Base-by-base conservation (phyloP, 2,888 invertebrate genomes). In the Hololepta plana region DNA sequence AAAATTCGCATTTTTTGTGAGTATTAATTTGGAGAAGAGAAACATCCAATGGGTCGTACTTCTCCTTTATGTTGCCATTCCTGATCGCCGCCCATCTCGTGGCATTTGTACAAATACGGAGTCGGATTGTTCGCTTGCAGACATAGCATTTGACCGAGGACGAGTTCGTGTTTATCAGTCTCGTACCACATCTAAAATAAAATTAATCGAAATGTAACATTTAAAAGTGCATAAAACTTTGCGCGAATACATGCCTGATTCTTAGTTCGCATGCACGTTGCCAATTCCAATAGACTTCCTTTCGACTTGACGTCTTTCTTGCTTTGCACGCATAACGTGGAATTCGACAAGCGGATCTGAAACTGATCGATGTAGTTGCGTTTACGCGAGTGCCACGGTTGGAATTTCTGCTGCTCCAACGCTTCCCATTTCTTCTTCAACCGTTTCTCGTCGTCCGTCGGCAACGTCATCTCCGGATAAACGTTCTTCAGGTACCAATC, bases 71-170 rank as follows among this genome's bases (percentile, higher is more conserved):
- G 77, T 27, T 72, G 73, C 95, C 95, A 96, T 44, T 87, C 84
- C 54, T 95, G 95, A 36, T 80, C 70, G 1, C 82, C 84, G 7
- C 82, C 77, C 60, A 85, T 75, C 49, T 85, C 87, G 44, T 91
- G 91, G 45, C 95, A 95, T 53, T 95, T 93, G 38, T 79, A 72
- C 6, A 95, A 59, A 29, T 70, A 60, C 0, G 88, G 84, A 16
- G 43, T 42, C 2, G 49, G 43, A 33, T 66, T 62, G 0, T 63
- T 61, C 1, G 79, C 74, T 54, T 95, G 90, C 38, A 96, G 52
- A 45, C 93, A 91, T 7, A 91, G 56, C 15, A 81, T 59, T 35
- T 84, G 75, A 1, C 80, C 80, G 28, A 95, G 55, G 7, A 90
- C 72, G 16, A 93, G 51, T 53, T 93, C 91, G 25, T 67, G 63